A percentile compares a stretch with the other conserved stretches of the same genome.
Conservation (phyloP, 2,888 invertebrate species). For the Drosophila fulvimacula region DNA sequence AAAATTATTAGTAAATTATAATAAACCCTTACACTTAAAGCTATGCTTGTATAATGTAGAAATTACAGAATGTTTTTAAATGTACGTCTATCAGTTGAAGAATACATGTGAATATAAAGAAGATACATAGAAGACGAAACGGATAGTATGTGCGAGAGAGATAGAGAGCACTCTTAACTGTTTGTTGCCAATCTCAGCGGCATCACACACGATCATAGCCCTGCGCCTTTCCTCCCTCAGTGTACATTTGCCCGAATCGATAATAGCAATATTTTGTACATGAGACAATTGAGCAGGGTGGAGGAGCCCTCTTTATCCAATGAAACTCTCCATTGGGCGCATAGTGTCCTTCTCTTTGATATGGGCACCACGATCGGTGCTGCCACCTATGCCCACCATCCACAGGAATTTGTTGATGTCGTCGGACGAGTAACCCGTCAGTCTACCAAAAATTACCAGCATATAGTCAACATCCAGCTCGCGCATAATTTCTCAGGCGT, state of each 20-base stretch:
- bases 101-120: slow-evolving; percentile 28
- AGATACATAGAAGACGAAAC: slow-evolving; percentile 11
- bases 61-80: slow-evolving; percentile 37
- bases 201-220: slow-evolving; percentile 98
- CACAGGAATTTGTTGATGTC: slow-evolving; percentile 99
- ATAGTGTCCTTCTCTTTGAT: slow-evolving; percentile 98
- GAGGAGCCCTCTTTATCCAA: slow-evolving; percentile 96
- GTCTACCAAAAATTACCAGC: slow-evolving; percentile 98
- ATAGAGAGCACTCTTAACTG: neutral
- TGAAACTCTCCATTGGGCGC: slow-evolving; percentile 97
- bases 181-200: slow-evolving; percentile 98
- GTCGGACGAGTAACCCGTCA: slow-evolving; percentile 99
- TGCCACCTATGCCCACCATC: slow-evolving; percentile 99
- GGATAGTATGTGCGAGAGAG: neutral
- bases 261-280: slow-evolving; percentile 99
- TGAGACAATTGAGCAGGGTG: slow-evolving; percentile 96
- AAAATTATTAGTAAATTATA: neutral
- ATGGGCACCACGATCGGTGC: slow-evolving; percentile 96
- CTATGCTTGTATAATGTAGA: too few relatives aligned
- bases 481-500: slow-evolving; percentile 99
- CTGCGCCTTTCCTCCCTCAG: slow-evolving; percentile 97
- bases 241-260: slow-evolving; percentile 97
- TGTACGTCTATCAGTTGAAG: neutral
- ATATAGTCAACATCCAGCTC: slow-evolving; percentile 99
- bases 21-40: slow-evolving; percentile 23